phyloP scores from a whole-genome alignment of 2,888 invertebrate species.

The Cheilosia vulpina region DNA sequence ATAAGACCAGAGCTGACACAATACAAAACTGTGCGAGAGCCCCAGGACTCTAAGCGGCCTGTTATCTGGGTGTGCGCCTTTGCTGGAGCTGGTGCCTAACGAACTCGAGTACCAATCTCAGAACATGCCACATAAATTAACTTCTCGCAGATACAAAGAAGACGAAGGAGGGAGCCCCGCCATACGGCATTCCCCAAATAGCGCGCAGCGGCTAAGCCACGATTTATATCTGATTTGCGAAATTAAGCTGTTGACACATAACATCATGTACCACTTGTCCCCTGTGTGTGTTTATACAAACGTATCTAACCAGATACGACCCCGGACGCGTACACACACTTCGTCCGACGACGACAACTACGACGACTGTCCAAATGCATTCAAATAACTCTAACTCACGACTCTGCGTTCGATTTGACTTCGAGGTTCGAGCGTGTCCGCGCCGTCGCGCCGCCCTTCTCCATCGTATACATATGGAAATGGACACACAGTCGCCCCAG shows the following conservation, averaged over 20 bases:
- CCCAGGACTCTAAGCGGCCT: conserved; percentile 42
- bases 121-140: conserved; percentile 73
- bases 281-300: conserved; percentile 59
- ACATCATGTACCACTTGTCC: conserved; percentile 83
- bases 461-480: conserved; percentile 16
- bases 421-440: conserved; percentile 53
- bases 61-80: conserved; percentile 23
- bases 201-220: conserved; percentile 60
- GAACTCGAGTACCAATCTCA: conserved; percentile 66
- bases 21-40: conserved; percentile 62
- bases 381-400: conserved; percentile 74
- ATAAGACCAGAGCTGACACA: conserved; percentile 70
- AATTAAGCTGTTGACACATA: conserved; percentile 83
- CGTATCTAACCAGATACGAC: conserved; percentile 56
- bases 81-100: conserved; percentile 53
- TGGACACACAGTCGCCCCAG: conserved; percentile 54
- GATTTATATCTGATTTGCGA: conserved; percentile 78
- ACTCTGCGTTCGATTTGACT: conserved; percentile 75
- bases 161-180: conserved; percentile 43
- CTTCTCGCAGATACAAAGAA: conserved; percentile 42
- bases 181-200: background rate
- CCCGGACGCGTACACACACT: conserved; percentile 68
- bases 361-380: conserved; percentile 70
- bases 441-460: background rate
- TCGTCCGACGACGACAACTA: conserved; percentile 39